These are phyloP conservation scores for Pachymerium ferrugineum DNA, from an alignment of 2,888 invertebrate genomes.

Conservation along the genomic window DNA sequence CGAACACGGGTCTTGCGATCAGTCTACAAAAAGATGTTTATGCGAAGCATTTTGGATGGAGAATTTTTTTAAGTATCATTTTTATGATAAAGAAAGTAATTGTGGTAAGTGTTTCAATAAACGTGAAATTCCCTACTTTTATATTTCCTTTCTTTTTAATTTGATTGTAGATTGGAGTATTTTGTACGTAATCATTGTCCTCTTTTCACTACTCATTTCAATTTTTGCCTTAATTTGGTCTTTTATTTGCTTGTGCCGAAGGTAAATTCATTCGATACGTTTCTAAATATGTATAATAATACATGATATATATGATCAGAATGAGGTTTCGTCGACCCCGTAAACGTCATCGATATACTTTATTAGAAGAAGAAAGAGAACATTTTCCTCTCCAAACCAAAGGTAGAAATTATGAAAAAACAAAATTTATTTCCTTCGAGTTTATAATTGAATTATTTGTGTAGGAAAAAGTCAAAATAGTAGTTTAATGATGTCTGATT, in stretches of 20 bases:
- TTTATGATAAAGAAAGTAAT: conserved; percentile 66
- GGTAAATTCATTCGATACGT: no score
- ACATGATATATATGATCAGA: conserved; percentile 33
- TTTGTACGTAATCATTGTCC: conserved; percentile 72
- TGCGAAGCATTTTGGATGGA: conserved; percentile 98
- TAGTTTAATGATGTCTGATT: conserved; percentile 37
- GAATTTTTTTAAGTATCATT: conserved; percentile 62
- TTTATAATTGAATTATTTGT: not conserved
- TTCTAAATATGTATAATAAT: no score
- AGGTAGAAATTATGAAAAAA: not conserved
- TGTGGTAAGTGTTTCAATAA: conserved; percentile 71
- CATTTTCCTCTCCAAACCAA: not conserved
- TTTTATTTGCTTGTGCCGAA: conserved; percentile 43
- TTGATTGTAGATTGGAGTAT: conserved; percentile 76
- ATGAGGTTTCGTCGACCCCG: conserved; percentile 41
- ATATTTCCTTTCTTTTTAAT: not conserved
- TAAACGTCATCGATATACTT: conserved; percentile 45
- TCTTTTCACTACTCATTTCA: conserved; percentile 44
- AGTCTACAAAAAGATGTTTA: conserved; percentile 71
- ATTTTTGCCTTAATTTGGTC: conserved; percentile 44
- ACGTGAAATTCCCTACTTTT: not conserved
- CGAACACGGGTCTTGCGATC: conserved; percentile 79
- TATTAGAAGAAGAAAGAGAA: conserved; percentile 43
- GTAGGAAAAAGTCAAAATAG: conserved; percentile 31
- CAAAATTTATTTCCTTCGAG: not conserved